Base-by-base conservation (phyloP, 2,113 vertebrate genomes). In the Eublepharis macularius region DNA sequence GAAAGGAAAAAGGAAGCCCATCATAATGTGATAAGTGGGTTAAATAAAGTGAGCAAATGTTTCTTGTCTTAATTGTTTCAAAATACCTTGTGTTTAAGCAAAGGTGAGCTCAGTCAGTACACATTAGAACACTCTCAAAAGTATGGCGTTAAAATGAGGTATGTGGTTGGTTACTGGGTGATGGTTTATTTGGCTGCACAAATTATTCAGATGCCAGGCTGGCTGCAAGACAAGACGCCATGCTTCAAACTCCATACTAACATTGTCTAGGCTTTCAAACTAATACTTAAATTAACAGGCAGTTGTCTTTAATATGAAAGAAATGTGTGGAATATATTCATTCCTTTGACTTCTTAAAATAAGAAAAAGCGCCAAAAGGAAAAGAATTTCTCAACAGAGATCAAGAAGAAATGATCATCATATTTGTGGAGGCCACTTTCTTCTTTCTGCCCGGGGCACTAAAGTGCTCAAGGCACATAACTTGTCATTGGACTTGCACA, bases 1-100 rank as follows among this genome's bases (percentile, higher is more conserved):
- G 82, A 5, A 88, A 77, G 70, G 90, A 70, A 86, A 92, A 90
- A 84, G 7, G 14, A 82, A 87, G 73, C 1, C 68, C 51, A 26
- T 80, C 51, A 26, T 80, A 73, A 76, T 43, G 76, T 74, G 69
- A 82, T 84, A 80, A 85, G 13, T 45, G 88, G 86, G 84, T 88
- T 90, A 86, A 91, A 80, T 2, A 76, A 66, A 12, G 24, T 4
- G 0, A 79, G 43, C 17, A 2, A 81, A 89, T 69, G 43, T 81
- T 63, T 51, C 17, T 81, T 8, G 41, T 69, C 89, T 88, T 80
- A 65, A 11, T 57, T 43, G 0, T 1, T 45, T 10, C 21, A 82
- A 63, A 60, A 19, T 10, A 76, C 12, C 76, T 86, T 90, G 57
- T 75, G 14, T 32, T 68, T 34, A 78, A 82, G 36, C 11, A 0